Percentiles rank a stretch among this genome's conserved stretches.
Conservation (phyloP, 2,888 invertebrate genomes). For the Pseudococcus jackbeardsleyi region DNA sequence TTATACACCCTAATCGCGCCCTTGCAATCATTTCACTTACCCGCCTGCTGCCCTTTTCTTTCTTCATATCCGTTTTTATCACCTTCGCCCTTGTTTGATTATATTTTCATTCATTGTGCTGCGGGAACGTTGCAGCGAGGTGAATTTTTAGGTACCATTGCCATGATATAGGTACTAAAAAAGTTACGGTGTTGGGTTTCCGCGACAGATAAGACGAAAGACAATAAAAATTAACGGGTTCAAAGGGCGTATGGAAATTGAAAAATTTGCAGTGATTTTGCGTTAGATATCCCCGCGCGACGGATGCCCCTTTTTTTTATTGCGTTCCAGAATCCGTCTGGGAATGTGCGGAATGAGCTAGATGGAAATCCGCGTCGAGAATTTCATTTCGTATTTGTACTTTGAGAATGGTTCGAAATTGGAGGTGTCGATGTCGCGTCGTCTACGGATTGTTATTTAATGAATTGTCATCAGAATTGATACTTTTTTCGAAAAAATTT, state of each 20-base stretch:
- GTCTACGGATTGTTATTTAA: not conserved
- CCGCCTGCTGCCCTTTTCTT: constrained; percentile 49
- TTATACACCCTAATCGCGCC: constrained; percentile 53
- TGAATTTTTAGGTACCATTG: constrained; percentile 1
- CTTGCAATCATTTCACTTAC: constrained; percentile 55
- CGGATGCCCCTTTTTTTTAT: not conserved
- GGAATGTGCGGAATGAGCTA: constrained; percentile 7
- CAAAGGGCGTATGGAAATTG: constrained; percentile 34
- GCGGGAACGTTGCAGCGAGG: not conserved
- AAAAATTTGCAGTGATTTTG: constrained; percentile 35
- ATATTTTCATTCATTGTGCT: constrained; percentile 45
- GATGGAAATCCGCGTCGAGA: not conserved
- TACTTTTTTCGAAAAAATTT: not conserved
- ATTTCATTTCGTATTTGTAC: not conserved
- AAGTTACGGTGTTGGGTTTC: not conserved
- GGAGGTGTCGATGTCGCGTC: not conserved
- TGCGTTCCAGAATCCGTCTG: not conserved
- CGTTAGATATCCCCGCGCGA: not conserved
- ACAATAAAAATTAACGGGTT: constrained; percentile 42
- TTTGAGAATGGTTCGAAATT: not conserved
- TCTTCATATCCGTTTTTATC: constrained; percentile 50
- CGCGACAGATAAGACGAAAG: constrained; percentile 26
- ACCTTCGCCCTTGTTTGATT: constrained; percentile 43
- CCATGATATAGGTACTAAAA: not conserved
- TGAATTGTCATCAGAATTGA: not conserved